These are phyloP conservation scores for Ploceus nigricollis DNA, from an alignment of 2,113 vertebrate species.

Conservation along the genomic window DNA sequence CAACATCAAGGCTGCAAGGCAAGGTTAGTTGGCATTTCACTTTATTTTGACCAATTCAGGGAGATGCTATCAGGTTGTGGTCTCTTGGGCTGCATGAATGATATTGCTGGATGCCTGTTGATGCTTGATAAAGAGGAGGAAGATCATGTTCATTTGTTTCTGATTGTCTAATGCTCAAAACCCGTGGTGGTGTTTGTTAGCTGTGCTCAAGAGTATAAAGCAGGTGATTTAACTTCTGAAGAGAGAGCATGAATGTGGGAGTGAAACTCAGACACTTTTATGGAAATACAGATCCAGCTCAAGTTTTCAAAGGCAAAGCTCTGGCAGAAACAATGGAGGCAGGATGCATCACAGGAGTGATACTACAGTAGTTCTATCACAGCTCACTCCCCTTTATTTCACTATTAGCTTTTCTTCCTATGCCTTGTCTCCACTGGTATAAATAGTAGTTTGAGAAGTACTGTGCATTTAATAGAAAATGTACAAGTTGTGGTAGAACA, in stretches of 20 bases:
- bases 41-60: neutral
- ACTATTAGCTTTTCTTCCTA: neutral
- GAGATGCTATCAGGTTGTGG: neutral
- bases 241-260: neutral
- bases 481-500: neutral
- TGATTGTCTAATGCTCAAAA: neutral
- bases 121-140: neutral
- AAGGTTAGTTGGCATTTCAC: conserved; percentile 75
- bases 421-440: neutral
- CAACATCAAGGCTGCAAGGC: conserved; percentile 91
- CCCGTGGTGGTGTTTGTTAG: fast-evolving
- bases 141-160: neutral
- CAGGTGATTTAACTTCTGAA: neutral
- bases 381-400: neutral
- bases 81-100: neutral
- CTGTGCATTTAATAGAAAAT: neutral
- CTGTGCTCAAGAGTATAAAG: neutral
- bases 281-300: neutral
- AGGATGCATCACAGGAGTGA: neutral
- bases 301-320: neutral
- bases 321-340: neutral
- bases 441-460: neutral
- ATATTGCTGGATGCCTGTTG: neutral
- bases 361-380: neutral
- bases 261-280: neutral